Base-by-base conservation (phyloP, 2,797 vertebrate species). In the Anableps anableps region DNA sequence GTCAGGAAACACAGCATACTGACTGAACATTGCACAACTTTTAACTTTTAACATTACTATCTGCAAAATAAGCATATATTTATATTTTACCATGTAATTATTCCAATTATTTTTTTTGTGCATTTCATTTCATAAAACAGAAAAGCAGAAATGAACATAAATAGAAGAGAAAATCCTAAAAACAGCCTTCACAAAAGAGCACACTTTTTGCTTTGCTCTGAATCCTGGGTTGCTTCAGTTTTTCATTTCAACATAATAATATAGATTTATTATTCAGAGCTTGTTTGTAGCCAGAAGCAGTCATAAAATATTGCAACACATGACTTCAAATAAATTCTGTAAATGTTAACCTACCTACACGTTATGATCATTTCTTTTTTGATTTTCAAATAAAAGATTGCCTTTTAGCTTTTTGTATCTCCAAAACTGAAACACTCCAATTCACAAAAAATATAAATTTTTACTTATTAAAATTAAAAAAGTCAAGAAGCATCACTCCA, bases 1-100 rank as follows among this genome's bases (percentile, higher is more conserved):
- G 11, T 45, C 68, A 70, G 41, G 47, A 53, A 51, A 36, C 19
- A 34, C 72, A 38, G 72, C 8, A 74, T 26, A 51, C 34, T 53
- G 72, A 13, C 48, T 74, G 48, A 73, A 73, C 47, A 51, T 51
- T 51, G 47, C 47, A 36, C 11, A 72, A 72, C 71, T 13, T 50
- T 50, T 31, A 48, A 50, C 45, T 11, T 31, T 19, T 72, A 48
- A 10, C 26, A 31, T 50, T 50, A 17, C 17, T 34, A 13, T 21
- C 31, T 34, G 29, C 48, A 53, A 36, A 51, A 73, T 48, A 72
- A 47, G 41, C 17, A 29, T 71, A 23, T 4, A 17, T 21, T 70
- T 43, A 23, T 50, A 31, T 50, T 31, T 72, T 17, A 31, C 7
- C 19, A 6, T 50, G 3, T 5, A 34, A 53, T 23, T 11, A 47